phyloP scores from a whole-genome alignment of 2,888 invertebrate genomes.

The Laothoe populi region DNA sequence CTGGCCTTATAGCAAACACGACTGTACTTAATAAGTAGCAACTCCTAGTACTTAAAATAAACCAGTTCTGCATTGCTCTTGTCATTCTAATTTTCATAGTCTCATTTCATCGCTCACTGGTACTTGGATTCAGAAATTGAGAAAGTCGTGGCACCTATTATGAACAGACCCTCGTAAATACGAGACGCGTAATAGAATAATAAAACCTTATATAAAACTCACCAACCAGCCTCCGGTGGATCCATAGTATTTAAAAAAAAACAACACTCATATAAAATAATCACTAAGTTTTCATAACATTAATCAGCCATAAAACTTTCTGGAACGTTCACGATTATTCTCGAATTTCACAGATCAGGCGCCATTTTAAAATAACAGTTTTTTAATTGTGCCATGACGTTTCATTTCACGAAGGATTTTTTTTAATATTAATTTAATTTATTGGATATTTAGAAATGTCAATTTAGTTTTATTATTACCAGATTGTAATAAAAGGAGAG shows the following conservation, averaged over 20 bases:
- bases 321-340: conserved; percentile 15
- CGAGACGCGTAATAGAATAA: too few species aligned
- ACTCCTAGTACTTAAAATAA: too few species aligned
- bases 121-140: too few species aligned
- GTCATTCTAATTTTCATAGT: too few species aligned
- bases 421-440: not conserved
- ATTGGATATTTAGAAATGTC: not conserved
- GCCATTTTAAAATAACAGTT: conserved; percentile 7
- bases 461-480: not conserved
- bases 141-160: too few species aligned
- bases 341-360: conserved; percentile 1
- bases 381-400: conserved; percentile 3
- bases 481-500: not conserved
- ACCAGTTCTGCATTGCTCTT: too few species aligned
- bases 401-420: not conserved
- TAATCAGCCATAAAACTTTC: conserved; percentile 18
- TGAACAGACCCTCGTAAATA: too few species aligned
- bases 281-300: not conserved
- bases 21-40: too few species aligned
- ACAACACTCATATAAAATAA: not conserved
- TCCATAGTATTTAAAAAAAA: not conserved
- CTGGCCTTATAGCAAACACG: too few species aligned
- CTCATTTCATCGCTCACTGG: too few species aligned
- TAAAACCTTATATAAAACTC: not conserved
- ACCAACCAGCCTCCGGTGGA: not conserved